These are phyloP conservation scores for Charina bottae DNA, from an alignment of 2,113 vertebrate genomes.

Conservation along the genomic window DNA sequence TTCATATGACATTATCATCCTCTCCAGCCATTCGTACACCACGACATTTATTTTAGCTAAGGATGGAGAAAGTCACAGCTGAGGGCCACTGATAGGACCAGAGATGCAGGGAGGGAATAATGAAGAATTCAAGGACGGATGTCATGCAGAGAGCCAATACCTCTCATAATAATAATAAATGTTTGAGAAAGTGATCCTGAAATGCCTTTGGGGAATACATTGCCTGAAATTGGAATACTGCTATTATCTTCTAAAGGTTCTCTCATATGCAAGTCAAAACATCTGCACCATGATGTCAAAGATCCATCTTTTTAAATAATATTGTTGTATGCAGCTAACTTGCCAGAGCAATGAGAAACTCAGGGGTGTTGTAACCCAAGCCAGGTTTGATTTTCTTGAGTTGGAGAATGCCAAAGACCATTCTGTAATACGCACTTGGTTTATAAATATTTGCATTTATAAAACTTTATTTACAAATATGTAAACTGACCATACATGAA, in stretches of 20 bases:
- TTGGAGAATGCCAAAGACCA: too few species aligned
- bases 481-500: too few species aligned
- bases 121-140: background rate
- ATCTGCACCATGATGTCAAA: background rate
- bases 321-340: too few species aligned
- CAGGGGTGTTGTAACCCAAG: too few species aligned
- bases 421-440: too few species aligned
- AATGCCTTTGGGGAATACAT: background rate
- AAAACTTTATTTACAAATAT: too few species aligned
- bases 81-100: background rate
- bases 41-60: background rate
- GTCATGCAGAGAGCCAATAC: background rate
- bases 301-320: background rate
- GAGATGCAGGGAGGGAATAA: background rate
- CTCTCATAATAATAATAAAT: background rate
- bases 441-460: too few species aligned
- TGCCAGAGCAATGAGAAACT: too few species aligned
- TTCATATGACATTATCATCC: background rate
- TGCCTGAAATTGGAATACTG: background rate
- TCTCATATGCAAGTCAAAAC: background rate
- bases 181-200: background rate
- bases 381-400: too few species aligned
- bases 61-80: background rate
- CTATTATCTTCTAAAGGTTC: background rate
- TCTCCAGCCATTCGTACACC: background rate